Percentiles rank a stretch among this genome's conserved stretches.
phyloP scores from a whole-genome alignment of 2,888 invertebrate species.

The Zaprionus bogoriensis region DNA sequence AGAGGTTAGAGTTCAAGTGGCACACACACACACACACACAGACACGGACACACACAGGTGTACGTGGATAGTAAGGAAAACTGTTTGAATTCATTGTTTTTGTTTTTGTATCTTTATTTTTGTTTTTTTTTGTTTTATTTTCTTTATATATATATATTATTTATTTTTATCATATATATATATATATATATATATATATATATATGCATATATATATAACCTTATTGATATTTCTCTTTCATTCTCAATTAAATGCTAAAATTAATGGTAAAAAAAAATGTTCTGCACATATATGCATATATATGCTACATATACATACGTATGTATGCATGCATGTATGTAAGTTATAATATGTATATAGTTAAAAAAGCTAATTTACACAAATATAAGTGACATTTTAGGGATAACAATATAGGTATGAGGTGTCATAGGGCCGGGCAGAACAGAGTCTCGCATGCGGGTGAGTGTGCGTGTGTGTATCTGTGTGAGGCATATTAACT shows the following conservation, averaged over 20 bases:
- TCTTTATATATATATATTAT: slow-evolving; percentile 18
- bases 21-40: slow-evolving; percentile 3
- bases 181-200: slow-evolving; percentile 20
- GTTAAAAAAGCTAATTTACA: slow-evolving; percentile 52
- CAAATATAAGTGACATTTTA: slow-evolving; percentile 40
- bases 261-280: slow-evolving; percentile 53
- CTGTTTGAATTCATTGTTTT: slow-evolving; percentile 32
- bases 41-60: slow-evolving; percentile 5
- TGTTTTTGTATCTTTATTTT: slow-evolving; percentile 38
- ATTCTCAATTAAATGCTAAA: slow-evolving; percentile 64
- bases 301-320: slow-evolving; percentile 6
- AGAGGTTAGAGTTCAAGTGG: slow-evolving; percentile 18
- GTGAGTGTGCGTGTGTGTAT: slow-evolving; percentile 4
- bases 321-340: not conserved
- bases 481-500: not conserved
- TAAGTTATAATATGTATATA: slow-evolving; percentile 10
- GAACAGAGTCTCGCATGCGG: not conserved
- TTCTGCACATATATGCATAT: slow-evolving; percentile 5
- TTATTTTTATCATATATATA: slow-evolving; percentile 23
- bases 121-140: slow-evolving; percentile 29
- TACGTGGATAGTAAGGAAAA: slow-evolving; percentile 46
- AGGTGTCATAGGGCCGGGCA: not conserved
- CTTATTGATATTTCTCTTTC: slow-evolving; percentile 48
- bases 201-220: slow-evolving; percentile 12
- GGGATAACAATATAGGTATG: slow-evolving; percentile 38